Conservation (phyloP, 2,113 vertebrate genomes). For the Nipponia nippon region DNA sequence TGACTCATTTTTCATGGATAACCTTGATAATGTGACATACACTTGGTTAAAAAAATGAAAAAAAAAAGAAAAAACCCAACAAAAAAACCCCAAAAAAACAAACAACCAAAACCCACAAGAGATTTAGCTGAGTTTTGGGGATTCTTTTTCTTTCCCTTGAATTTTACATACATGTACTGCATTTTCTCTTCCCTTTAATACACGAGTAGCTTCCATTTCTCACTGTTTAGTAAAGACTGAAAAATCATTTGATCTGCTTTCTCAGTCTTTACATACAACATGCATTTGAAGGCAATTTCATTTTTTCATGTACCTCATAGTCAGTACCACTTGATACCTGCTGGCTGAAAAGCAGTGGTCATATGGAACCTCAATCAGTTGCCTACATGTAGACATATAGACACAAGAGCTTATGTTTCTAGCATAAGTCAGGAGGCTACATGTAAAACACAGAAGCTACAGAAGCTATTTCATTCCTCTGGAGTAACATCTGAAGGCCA, state of each 20-base stretch:
- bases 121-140: background rate
- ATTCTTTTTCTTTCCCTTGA: background rate
- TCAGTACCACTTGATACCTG: background rate
- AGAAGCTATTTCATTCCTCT: background rate
- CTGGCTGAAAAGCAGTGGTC: background rate
- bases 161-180: background rate
- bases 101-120: background rate
- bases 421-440: background rate
- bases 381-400: background rate
- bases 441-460: background rate
- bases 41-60: background rate
- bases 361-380: background rate
- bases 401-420: background rate
- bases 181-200: background rate
- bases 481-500: background rate
- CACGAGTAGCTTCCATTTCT: background rate
- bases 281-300: background rate
- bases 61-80: too few species aligned
- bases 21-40: background rate
- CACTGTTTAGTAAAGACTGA: background rate
- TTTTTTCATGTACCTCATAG: background rate
- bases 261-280: background rate
- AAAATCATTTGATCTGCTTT: background rate
- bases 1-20: slow-evolving; percentile 29
- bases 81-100: too few species aligned